phyloP scores from a whole-genome alignment of 2,113 vertebrate genomes.

The Rhipidura dahli region DNA sequence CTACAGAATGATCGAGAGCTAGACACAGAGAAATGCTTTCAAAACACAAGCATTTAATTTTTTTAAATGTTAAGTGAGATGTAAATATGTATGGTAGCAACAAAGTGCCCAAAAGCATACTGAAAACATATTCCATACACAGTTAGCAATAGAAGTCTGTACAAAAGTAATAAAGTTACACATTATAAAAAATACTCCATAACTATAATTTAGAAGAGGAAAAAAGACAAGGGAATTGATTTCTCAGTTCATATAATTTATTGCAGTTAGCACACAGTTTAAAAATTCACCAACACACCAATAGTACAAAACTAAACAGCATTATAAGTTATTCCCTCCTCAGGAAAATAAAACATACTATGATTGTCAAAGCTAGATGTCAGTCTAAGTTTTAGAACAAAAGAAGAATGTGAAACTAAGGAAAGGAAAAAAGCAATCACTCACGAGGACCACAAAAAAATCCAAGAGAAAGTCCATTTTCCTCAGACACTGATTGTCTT shows the following conservation, averaged over 20 bases:
- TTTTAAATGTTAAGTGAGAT: constrained; percentile 58
- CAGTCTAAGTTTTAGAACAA: constrained; percentile 93
- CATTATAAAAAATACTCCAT: constrained; percentile 28
- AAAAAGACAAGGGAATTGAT: constrained; percentile 72
- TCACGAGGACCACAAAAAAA: constrained; percentile 84
- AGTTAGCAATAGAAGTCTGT: constrained; percentile 56
- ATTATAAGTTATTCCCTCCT: constrained; percentile 98
- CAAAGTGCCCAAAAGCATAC: constrained; percentile 53
- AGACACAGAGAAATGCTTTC: constrained; percentile 62
- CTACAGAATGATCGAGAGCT: constrained; percentile 31
- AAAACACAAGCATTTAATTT: constrained; percentile 67
- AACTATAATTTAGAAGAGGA: constrained; percentile 65
- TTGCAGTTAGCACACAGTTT: constrained; percentile 99
- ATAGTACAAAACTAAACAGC: constrained; percentile 99
- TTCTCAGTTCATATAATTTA: constrained; percentile 98
- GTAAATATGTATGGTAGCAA: constrained; percentile 56
- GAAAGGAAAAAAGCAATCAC: constrained; percentile 88
- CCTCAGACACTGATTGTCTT: constrained; percentile 97
- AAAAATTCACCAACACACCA: constrained; percentile 99
- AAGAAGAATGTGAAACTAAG: constrained; percentile 86
- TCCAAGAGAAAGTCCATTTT: constrained; percentile 86
- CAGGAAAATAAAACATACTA: constrained; percentile 98
- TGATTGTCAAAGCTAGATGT: constrained; percentile 99
- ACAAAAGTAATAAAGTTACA: constrained; percentile 64
- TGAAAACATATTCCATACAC: constrained; percentile 57